Evolutionary conservation across 2,888 invertebrate species (phyloP).

Genomic region (Aleiodes leptofemur): DNA sequence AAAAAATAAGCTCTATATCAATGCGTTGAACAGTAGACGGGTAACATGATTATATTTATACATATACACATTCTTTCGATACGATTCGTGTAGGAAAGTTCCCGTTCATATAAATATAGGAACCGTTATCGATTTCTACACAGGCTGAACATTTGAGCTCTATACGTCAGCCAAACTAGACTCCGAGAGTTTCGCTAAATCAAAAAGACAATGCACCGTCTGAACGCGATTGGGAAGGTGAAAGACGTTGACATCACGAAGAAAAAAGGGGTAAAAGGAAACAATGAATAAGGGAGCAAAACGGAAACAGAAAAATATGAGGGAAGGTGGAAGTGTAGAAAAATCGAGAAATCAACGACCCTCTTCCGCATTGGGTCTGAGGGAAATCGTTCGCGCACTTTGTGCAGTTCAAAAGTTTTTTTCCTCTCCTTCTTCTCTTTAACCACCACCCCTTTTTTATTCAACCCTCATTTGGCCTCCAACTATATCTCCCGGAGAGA

Average conservation of each 20-base stretch:
- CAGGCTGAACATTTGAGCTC: constrained; percentile 9
- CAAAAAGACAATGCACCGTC: constrained; percentile 7
- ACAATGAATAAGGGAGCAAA: constrained; percentile 14
- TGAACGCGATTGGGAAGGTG: constrained; percentile 11
- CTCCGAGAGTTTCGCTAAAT: constrained; percentile 6
- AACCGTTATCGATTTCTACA: constrained; percentile 9
- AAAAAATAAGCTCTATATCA: too few species aligned
- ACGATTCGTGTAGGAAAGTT: constrained; percentile 14
- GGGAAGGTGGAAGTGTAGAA: neutral
- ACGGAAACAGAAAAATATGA: neutral
- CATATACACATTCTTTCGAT: too few species aligned
- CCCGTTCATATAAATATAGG: neutral
- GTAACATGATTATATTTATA: too few species aligned
- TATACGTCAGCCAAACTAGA: constrained; percentile 15
- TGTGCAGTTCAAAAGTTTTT: neutral
- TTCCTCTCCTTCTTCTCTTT: neutral
- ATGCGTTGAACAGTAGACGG: too few species aligned
- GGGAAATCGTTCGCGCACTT: constrained; percentile 26
- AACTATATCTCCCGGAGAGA: constrained; percentile 5
- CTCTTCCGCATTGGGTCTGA: neutral
- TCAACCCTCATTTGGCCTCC: constrained; percentile 22
- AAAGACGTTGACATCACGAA: constrained; percentile 8
- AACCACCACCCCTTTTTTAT: neutral
- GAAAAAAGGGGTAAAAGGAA: neutral
- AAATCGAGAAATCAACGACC: constrained; percentile 13